These are phyloP conservation scores for Myxocyprinus asiaticus DNA, from an alignment of 2,113 vertebrate species.

Conservation along the genomic window DNA sequence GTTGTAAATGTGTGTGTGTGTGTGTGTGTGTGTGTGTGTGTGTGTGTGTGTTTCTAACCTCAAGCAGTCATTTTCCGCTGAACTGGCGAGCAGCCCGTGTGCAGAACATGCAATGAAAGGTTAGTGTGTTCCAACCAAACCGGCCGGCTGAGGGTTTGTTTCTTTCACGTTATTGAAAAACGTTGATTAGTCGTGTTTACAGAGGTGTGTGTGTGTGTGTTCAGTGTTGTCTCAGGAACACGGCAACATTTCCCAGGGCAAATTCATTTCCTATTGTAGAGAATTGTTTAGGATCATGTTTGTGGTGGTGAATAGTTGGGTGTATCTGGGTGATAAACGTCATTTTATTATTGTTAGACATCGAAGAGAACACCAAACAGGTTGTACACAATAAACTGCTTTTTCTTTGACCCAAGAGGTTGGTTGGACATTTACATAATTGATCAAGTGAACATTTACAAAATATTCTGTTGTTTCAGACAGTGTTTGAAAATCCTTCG, in stretches of 20 bases:
- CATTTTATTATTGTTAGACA: constrained; percentile 12
- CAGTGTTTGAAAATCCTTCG: background rate
- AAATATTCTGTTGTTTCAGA: background rate
- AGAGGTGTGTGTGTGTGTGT: background rate
- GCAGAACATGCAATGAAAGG: background rate
- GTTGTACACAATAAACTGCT: constrained; percentile 50
- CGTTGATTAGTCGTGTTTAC: background rate
- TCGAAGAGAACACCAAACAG: background rate
- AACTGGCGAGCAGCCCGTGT: background rate
- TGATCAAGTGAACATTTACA: background rate
- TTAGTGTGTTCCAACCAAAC: too few species aligned
- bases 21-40: background rate
- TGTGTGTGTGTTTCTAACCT: background rate
- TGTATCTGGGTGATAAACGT: constrained; percentile 48
- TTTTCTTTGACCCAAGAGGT: background rate
- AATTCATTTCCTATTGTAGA: constrained; percentile 68
- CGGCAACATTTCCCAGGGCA: constrained; percentile 62
- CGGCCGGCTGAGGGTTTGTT: background rate
- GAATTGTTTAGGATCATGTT: constrained; percentile 62
- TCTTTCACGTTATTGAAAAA: background rate
- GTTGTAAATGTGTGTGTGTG: constrained; percentile 1
- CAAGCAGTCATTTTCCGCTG: background rate
- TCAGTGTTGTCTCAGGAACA: background rate
- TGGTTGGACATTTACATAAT: background rate
- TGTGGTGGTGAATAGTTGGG: constrained; percentile 57